Evolutionary conservation across 2,113 vertebrate genomes (phyloP), one percentile per base, ranked within the genome.

Genomic region (Okapia johnstoni): DNA sequence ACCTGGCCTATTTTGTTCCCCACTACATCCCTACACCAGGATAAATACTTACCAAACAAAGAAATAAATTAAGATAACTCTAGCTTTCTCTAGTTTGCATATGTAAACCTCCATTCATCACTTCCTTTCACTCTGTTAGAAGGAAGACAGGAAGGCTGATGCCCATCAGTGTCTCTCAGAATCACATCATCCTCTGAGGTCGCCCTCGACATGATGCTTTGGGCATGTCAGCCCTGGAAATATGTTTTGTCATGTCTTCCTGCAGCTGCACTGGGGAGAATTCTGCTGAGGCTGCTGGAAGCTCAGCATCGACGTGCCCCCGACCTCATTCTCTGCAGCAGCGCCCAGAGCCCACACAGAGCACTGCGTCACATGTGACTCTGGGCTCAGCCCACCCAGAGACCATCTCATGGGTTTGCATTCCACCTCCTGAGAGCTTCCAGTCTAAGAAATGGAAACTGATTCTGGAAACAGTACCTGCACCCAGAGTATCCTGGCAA

Each of bases 91-190:
- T 33, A 7, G 48, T 76, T 91, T 46, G 28, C 11, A 33, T 58
- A 4, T 33, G 5, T 40, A 48, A 33, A 26, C 10, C 36, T 88
- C n/a, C 55, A 21, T 52, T 66, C 61, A n/a, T 79, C 33, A 6
- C 28, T 80, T n/a, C 11, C 60, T 33, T 81, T 92, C 36, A 23
- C 13, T 88, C 33, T 33, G 21, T 61, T 55, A 8, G 76, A 55
- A 96, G 58, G 61, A 63, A 93, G 19, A 23, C 14, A n/a, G 55
- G 88, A 95, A 90, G 16, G 17, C 43, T 58, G 25, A 43, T 73
- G 63, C 25, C n/a, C n/a, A 13, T 4, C 5, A 36, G 5, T 21
- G 19, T 36, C 43, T 80, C 60, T 90, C 40, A 85, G 52, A 90
- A 58, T 58, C 33, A 40, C 58, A 48, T 26, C 26, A 33, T 52